Evolutionary conservation across 2,113 vertebrate species (phyloP).

Genomic region (Otis tarda): DNA sequence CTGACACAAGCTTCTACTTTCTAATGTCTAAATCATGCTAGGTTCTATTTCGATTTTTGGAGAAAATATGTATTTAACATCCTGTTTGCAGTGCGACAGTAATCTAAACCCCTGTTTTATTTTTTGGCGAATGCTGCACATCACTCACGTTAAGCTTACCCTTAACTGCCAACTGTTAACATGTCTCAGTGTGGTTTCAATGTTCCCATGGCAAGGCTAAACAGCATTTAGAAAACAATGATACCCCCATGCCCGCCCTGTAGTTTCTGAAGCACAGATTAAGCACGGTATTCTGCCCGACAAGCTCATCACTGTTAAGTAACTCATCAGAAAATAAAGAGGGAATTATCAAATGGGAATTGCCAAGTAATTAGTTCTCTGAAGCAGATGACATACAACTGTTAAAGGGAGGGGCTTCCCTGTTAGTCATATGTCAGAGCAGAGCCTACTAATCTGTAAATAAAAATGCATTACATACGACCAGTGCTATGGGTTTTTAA

Average conservation of each 20-base stretch:
- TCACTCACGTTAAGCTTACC: background rate
- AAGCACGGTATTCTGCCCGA: constrained; percentile 67
- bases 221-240: constrained; percentile 51
- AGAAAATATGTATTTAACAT: background rate
- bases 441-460: constrained; percentile 75
- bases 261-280: constrained; percentile 68
- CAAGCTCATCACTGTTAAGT: constrained; percentile 81
- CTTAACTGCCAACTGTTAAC: constrained; percentile 53
- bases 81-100: background rate
- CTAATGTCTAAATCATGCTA: background rate
- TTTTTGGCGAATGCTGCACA: constrained; percentile 5
- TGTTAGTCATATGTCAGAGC: constrained; percentile 73
- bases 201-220: constrained; percentile 59
- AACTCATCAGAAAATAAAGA: constrained; percentile 83
- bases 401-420: constrained; percentile 72
- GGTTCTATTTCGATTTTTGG: background rate
- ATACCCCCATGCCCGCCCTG: constrained; percentile 40
- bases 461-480: constrained; percentile 70
- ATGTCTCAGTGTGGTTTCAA: constrained; percentile 53
- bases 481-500: constrained; percentile 31
- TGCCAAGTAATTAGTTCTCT: constrained; percentile 83
- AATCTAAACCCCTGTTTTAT: constrained; percentile 5
- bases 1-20: background rate
- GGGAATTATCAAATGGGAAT: constrained; percentile 83
- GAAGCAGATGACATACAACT: constrained; percentile 81